Conservation (phyloP, 2,113 vertebrate genomes). For the Syngnathus scovelli region DNA sequence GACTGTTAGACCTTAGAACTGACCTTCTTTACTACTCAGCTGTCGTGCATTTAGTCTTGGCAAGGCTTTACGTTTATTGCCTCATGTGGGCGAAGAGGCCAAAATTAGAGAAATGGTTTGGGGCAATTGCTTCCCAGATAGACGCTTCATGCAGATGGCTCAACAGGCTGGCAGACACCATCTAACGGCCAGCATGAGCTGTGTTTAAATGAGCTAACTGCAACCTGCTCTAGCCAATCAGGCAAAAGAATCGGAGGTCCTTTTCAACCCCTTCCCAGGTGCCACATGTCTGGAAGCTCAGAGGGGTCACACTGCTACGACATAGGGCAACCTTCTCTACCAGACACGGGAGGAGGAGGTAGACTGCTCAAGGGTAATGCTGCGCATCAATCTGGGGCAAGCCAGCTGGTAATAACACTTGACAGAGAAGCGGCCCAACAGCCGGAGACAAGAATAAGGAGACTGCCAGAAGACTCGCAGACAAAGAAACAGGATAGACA, state of each 20-base stretch:
- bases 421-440: slow-evolving; percentile 41
- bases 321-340: slow-evolving; percentile 48
- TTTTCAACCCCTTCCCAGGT: background rate
- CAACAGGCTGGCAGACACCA: slow-evolving; percentile 28
- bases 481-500: slow-evolving; percentile 40
- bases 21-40: slow-evolving; percentile 14
- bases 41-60: slow-evolving; percentile 14
- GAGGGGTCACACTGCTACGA: slow-evolving; percentile 51
- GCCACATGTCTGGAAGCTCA: slow-evolving; percentile 41
- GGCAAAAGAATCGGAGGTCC: slow-evolving; percentile 28
- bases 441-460: slow-evolving; percentile 23
- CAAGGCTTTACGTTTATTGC: slow-evolving; percentile 9
- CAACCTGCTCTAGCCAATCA: slow-evolving; percentile 58
- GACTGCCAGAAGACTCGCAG: slow-evolving; percentile 26
- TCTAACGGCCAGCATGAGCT: slow-evolving; percentile 25
- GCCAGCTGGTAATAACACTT: slow-evolving; percentile 66
- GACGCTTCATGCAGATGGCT: slow-evolving; percentile 25
- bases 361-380: slow-evolving; percentile 44
- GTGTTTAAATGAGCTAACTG: slow-evolving; percentile 49
- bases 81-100: slow-evolving; percentile 5
- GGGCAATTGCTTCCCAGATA: slow-evolving; percentile 11
- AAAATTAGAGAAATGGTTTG: slow-evolving; percentile 15
- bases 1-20: slow-evolving; percentile 8
- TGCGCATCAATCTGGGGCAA: slow-evolving; percentile 47
- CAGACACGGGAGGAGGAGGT: slow-evolving; percentile 44